phyloP scores from a whole-genome alignment of 2,888 invertebrate genomes.

The Crocallis elinguaria region DNA sequence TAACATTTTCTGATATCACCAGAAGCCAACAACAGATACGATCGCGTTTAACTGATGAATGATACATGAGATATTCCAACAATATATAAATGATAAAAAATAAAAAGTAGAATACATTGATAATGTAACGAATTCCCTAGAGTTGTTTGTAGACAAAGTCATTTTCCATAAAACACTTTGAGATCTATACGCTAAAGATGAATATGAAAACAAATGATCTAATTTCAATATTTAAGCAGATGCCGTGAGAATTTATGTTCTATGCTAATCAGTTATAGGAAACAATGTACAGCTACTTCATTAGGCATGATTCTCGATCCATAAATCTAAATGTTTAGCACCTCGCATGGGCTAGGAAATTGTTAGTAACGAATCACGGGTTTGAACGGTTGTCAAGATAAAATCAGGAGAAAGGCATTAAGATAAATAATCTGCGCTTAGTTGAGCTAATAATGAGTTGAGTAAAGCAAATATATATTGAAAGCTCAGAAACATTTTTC shows the following conservation, averaged over 20 bases:
- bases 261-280: slow-evolving; percentile 58
- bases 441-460: slow-evolving; percentile 34
- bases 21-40: slow-evolving; percentile 71
- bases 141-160: slow-evolving; percentile 19
- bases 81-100: slow-evolving; percentile 27
- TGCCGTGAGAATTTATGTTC: slow-evolving; percentile 58
- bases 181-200: slow-evolving; percentile 33
- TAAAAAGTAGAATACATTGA: slow-evolving; percentile 23
- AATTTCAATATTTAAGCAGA: slow-evolving; percentile 47
- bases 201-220: slow-evolving; percentile 45
- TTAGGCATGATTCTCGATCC: slow-evolving; percentile 77
- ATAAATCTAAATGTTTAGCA: slow-evolving; percentile 76
- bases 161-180: slow-evolving; percentile 27
- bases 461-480: slow-evolving; percentile 34
- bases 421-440: slow-evolving; percentile 54
- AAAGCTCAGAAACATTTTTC: slow-evolving; percentile 16
- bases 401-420: slow-evolving; percentile 61
- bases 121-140: slow-evolving; percentile 33
- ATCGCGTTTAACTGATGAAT: slow-evolving; percentile 71
- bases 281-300: slow-evolving; percentile 73
- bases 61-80: slow-evolving; percentile 61
- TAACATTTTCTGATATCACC: slow-evolving; percentile 75
- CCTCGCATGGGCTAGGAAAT: slow-evolving; percentile 36
- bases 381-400: slow-evolving; percentile 39
- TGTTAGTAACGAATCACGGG: slow-evolving; percentile 28